These are phyloP conservation scores for Tortrix viridana DNA, from an alignment of 2,888 invertebrate genomes.

Conservation along the genomic window DNA sequence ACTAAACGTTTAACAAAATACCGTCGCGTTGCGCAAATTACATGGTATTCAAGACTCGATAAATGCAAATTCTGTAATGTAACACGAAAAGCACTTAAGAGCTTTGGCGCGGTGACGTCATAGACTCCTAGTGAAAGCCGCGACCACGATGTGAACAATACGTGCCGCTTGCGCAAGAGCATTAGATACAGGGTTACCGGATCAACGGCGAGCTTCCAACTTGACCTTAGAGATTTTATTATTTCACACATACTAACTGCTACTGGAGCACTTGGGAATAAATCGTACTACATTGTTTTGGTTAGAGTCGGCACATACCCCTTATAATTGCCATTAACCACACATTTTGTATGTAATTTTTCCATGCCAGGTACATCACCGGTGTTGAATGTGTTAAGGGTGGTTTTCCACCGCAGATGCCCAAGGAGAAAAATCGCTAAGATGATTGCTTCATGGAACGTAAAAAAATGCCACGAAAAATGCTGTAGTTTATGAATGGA, in stretches of 20 bases:
- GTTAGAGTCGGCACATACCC: too few species aligned
- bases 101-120: slow-evolving; percentile 70
- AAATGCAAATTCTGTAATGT: slow-evolving; percentile 74
- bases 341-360: too few species aligned
- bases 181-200: slow-evolving; percentile 53
- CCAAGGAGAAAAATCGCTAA: too few species aligned
- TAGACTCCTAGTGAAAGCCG: slow-evolving; percentile 70
- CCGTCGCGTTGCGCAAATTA: slow-evolving; percentile 56
- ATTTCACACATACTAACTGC: not conserved
- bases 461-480: too few species aligned
- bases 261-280: not conserved
- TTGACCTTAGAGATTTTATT: slow-evolving; percentile 26
- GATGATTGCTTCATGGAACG: too few species aligned
- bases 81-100: slow-evolving; percentile 72
- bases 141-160: slow-evolving; percentile 70
- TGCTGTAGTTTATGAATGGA: not conserved
- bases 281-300: not conserved
- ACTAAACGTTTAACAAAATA: slow-evolving; percentile 46
- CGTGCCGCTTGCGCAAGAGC: slow-evolving; percentile 77
- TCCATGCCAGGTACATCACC: too few species aligned
- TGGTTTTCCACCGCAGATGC: too few species aligned
- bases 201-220: slow-evolving; percentile 25
- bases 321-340: too few species aligned
- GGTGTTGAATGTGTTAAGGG: too few species aligned
- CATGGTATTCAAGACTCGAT: slow-evolving; percentile 59